Evolutionary conservation across 2,888 invertebrate genomes (phyloP).

Genomic region (Torymus texanus): DNA sequence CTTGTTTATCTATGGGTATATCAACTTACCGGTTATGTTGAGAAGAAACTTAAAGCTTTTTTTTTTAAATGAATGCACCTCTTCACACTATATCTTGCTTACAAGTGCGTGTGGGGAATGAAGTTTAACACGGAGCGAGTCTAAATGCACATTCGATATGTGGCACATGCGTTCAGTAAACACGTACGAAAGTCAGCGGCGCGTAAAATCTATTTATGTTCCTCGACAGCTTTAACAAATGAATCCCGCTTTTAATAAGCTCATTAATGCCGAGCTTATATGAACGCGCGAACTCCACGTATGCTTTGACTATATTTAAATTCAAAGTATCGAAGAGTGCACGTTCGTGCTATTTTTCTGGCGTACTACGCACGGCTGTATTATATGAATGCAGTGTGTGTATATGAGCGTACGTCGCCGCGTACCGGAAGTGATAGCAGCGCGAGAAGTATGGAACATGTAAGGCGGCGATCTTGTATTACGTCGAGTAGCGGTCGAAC

Average conservation of each 20-base stretch:
- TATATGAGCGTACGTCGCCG: not conserved
- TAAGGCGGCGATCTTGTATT: too few species aligned
- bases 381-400: not conserved
- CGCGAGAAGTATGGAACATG: not conserved
- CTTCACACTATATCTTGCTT: too few species aligned
- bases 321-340: not conserved
- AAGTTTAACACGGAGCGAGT: too few species aligned
- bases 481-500: too few species aligned
- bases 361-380: not conserved
- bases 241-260: slow-evolving; percentile 50
- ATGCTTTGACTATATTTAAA: not conserved
- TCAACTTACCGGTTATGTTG: too few species aligned
- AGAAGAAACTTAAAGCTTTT: too few species aligned
- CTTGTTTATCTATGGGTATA: too few species aligned
- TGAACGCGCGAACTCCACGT: not conserved
- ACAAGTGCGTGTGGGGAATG: too few species aligned
- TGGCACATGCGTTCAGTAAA: slow-evolving; percentile 24
- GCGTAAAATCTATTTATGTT: slow-evolving; percentile 50
- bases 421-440: not conserved
- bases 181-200: slow-evolving; percentile 36
- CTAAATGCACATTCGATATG: too few species aligned
- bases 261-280: slow-evolving; percentile 42
- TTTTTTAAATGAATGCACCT: too few species aligned
- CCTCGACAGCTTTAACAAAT: slow-evolving; percentile 31
- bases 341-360: slow-evolving; percentile 3